Conservation (phyloP, 2,113 vertebrate genomes). For the Callipepla californica region DNA sequence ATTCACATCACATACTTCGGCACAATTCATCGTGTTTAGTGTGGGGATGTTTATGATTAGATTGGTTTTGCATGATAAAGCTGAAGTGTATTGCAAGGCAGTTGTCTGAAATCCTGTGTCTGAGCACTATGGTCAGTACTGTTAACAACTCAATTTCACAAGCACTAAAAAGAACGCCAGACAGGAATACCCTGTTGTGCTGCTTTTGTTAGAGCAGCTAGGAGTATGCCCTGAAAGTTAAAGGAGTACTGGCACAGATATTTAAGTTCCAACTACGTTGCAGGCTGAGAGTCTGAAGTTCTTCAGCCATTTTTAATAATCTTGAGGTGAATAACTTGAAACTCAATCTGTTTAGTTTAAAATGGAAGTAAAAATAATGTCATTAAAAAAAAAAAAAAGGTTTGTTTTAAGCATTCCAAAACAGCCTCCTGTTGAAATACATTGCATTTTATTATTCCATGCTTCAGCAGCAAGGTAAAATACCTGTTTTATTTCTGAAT, state of each 20-base stretch:
- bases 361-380: not conserved
- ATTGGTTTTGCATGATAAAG: slow-evolving; percentile 31
- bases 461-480: slow-evolving; percentile 18
- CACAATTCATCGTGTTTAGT: slow-evolving; percentile 23
- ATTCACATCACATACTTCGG: not conserved
- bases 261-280: slow-evolving; percentile 10
- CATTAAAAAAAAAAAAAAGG: accelerated
- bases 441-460: not conserved
- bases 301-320: not conserved
- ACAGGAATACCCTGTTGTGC: slow-evolving; percentile 18
- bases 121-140: slow-evolving; percentile 24
- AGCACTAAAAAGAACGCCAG: slow-evolving; percentile 20
- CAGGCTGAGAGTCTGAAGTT: not conserved
- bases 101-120: slow-evolving; percentile 4
- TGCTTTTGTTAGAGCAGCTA: slow-evolving; percentile 23
- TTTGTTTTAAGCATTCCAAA: slow-evolving; percentile 3
- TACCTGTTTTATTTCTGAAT: slow-evolving; percentile 12
- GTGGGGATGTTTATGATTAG: slow-evolving; percentile 32
- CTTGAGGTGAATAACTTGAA: not conserved
- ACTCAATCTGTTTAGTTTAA: not conserved
- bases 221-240: slow-evolving; percentile 31
- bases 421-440: not conserved
- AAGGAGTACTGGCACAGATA: not conserved
- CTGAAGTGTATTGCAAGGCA: slow-evolving; percentile 6
- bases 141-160: slow-evolving; percentile 6